Base-by-base conservation (phyloP, 2,113 vertebrate genomes). In the Paramormyrops kingsleyae region DNA sequence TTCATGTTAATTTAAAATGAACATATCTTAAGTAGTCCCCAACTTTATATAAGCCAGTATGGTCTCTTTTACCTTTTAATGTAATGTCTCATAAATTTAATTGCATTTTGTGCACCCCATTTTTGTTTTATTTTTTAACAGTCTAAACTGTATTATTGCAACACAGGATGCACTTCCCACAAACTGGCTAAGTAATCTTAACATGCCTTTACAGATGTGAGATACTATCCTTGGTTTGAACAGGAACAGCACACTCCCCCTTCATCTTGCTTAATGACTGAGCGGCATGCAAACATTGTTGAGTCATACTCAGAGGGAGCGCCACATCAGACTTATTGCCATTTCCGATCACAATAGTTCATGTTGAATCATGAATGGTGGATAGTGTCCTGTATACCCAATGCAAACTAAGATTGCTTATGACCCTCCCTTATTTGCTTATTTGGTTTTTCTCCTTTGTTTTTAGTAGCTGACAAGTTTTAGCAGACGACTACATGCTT, bases 331-430 rank as follows among this genome's bases (percentile, higher is more conserved):
- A 83, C 39, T 83, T n/a, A 44, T 83, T 39, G 39, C 80, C 6
- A 8, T 46, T 83, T 35, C 80, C 3, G 2, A 47, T 47, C 80
- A n/a, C 42, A 83, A n/a, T 10, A 31, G 42, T 24, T 83, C 80
- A 21, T 83, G 39, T 83, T 83, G 80, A 83, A n/a, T 83, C 39
- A 83, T 83, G 80, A 83, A 83, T 83, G 80, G 80, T 10, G 80
- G 35, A 42, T 47, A 21, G 44, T 83, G 80, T 83, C 13, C 80
- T 44, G 9, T 19, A 2, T 24, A 24, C 21, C 62, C 62, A 66
- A 31, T 10, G 62, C n/a, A 27, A 27, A 83, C 77, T 83, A 2
- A 0, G 21, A 24, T 83, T 83, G 17, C 39, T 83, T 42, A 21
- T 46, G 39, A 83, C 0, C 24, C 39, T 47, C 44, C 80, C 17